Evolutionary conservation across 1,140 invertebrate species (phyloP), one percentile per base, ranked within the genome.

Genomic region (Epicauta chinensis): DNA sequence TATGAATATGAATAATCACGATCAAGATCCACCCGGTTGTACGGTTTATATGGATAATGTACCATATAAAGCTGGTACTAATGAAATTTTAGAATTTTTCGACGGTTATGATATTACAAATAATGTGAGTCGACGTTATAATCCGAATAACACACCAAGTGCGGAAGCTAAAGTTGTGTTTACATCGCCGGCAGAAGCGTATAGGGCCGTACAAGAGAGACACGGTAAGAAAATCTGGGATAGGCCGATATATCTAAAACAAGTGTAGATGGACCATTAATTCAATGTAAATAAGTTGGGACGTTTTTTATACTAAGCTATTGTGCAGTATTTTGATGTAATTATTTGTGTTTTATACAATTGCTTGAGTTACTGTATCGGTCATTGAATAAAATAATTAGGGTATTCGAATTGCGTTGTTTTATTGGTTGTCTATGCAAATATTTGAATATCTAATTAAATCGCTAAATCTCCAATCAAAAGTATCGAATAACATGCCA

Each of bases 111-210:
- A 85, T 37, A 65, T 90, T 0, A 79, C 81, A 7, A 76, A 83
- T 1, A 84, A 91, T 58, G 81, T 93, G 2, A 88, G 92, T 48
- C 66, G 90, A 17, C 75, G 89, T 1, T 93, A 86, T 68, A 89
- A 91, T 66, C 87, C 91, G 17, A 81, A 83, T 38, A 87, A 89
- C 0, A 82, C 86, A 68, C 84, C 91, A 0, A 93, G 92, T 1
- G 91, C 91, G 0, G 92, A 97, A 68, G 91, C 91, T 1, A 79
- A 91, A 6, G 86, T 96, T 0, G 82, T 87, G 0, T 93, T 97
- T 63, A 73, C 75, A 0, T 79, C 80, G 1, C 82, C 85, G 0
- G 75, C 79, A 12, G 88, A 93, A 46, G 91, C 91, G 0, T 77
- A 83, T 48, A 75, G 80, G 14, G 91, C 89, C 0, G 72, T 89